These are phyloP conservation scores for Montifringilla adamsi DNA, from an alignment of 2,113 vertebrate species.

Conservation along the genomic window DNA sequence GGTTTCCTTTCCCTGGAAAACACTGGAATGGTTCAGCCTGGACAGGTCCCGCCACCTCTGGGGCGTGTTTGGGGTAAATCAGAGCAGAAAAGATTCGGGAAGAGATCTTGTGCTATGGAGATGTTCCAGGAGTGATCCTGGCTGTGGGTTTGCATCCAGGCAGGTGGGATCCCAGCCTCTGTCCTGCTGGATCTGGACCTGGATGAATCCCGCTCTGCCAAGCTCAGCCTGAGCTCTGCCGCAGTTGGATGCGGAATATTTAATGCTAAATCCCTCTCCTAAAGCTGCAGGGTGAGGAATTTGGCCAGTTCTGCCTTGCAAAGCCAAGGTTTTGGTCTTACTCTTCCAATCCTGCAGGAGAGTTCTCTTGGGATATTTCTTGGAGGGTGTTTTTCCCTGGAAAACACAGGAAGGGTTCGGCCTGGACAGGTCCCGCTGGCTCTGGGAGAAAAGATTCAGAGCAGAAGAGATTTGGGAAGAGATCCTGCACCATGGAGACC, in stretches of 20 bases:
- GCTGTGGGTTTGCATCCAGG: background rate
- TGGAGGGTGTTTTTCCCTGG: background rate
- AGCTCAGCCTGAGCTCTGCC: background rate
- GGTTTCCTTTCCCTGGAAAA: background rate
- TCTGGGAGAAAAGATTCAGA: no score
- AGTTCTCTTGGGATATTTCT: background rate
- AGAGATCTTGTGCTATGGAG: no score
- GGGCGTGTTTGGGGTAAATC: background rate
- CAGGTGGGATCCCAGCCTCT: accelerated
- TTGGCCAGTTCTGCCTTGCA: background rate
- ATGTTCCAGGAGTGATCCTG: no score
- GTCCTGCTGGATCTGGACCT: background rate
- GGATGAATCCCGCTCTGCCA: background rate
- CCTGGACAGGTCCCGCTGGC: background rate
- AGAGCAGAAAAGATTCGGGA: background rate
- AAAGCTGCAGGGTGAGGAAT: background rate
- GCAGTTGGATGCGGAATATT: accelerated
- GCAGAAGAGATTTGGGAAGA: background rate
- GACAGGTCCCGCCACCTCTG: background rate
- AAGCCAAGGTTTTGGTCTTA: background rate
- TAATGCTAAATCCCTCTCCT: background rate
- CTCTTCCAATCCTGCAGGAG: accelerated
- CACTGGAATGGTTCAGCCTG: background rate
- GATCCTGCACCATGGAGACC: background rate
- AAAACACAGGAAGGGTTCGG: background rate